Evolutionary conservation across 2,113 vertebrate species (phyloP).

Genomic region (Alligator mississippiensis): DNA sequence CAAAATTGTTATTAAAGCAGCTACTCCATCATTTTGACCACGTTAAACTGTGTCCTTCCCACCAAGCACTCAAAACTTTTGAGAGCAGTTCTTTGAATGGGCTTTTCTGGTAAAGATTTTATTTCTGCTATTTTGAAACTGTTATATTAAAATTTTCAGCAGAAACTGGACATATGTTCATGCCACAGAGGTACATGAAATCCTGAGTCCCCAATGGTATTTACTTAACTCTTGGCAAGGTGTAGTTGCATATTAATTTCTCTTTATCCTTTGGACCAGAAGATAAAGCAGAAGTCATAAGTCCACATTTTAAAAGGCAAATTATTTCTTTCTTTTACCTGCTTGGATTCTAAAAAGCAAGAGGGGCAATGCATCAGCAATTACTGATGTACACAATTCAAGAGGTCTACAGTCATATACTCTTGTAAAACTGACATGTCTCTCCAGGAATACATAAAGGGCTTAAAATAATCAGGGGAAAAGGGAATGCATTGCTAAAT

Average conservation of each 20-base stretch:
- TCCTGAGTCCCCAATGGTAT: not conserved
- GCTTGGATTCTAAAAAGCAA: rapidly evolving
- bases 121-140: not conserved
- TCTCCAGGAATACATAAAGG: not conserved
- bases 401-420: not conserved
- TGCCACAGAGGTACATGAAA: not conserved
- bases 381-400: not conserved
- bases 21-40: not conserved
- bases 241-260: not conserved
- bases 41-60: not conserved
- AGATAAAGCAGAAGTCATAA: not conserved
- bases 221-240: not conserved
- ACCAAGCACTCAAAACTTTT: too few species aligned
- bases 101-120: too few species aligned
- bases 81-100: too few species aligned
- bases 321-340: not conserved
- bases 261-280: not conserved
- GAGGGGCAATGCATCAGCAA: not conserved
- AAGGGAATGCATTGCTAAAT: not conserved
- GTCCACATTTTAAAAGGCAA: not conserved
- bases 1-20: not conserved
- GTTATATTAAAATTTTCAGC: not conserved
- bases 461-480: not conserved
- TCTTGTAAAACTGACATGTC: not conserved
- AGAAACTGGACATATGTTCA: not conserved